Conservation (phyloP, 2,113 vertebrate species). For the Maccullochella peelii region DNA sequence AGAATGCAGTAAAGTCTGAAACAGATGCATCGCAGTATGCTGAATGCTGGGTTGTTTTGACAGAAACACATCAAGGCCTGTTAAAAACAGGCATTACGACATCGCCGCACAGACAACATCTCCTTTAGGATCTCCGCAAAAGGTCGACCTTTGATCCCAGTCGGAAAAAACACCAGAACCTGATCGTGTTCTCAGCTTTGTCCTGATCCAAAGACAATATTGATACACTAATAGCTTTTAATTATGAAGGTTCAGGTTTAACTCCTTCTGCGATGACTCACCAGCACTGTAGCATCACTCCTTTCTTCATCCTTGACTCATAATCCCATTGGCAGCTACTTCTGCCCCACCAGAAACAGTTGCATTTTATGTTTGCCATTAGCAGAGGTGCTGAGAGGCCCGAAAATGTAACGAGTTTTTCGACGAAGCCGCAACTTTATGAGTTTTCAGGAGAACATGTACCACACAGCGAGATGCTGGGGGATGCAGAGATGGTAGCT, state of each 20-base stretch:
- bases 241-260: neutral
- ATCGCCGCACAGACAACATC: neutral
- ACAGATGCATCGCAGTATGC: constrained; percentile 32
- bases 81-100: constrained; percentile 21
- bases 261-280: constrained; percentile 14
- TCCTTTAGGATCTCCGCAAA: neutral
- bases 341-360: constrained; percentile 41
- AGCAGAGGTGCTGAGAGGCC: constrained; percentile 68
- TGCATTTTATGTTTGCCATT: constrained; percentile 62
- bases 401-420: constrained; percentile 54
- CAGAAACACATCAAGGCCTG: constrained; percentile 8
- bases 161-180: neutral
- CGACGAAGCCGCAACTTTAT: constrained; percentile 68
- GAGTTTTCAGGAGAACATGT: constrained; percentile 54
- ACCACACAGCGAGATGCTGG: constrained; percentile 66
- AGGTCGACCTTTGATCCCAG: neutral
- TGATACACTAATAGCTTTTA: neutral
- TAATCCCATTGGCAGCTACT: constrained; percentile 20
- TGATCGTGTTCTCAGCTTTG: neutral
- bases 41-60: constrained; percentile 17
- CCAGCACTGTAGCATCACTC: constrained; percentile 11
- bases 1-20: constrained; percentile 51
- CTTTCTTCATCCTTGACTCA: constrained; percentile 18
- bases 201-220: constrained; percentile 1
- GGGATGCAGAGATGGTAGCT: constrained; percentile 26